These are phyloP conservation scores for Paguma larvata DNA, from an alignment of 2,797 vertebrate genomes.

Conservation along the genomic window DNA sequence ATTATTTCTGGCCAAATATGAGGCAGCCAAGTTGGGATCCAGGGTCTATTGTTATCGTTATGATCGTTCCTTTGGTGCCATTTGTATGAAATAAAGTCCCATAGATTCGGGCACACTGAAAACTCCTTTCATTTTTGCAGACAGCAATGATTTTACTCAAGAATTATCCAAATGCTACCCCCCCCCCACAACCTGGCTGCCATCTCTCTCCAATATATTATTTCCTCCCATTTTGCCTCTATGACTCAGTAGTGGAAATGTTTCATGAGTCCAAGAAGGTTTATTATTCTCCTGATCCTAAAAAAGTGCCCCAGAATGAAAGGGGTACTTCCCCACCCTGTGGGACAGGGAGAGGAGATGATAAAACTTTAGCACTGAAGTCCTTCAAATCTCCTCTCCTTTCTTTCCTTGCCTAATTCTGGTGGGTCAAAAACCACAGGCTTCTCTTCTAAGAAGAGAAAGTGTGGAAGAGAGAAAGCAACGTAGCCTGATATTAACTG, in stretches of 20 bases:
- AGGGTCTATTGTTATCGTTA: constrained; percentile 73
- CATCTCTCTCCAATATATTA: constrained; percentile 18
- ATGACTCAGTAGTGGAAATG: neutral
- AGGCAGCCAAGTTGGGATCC: constrained; percentile 65
- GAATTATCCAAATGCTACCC: neutral
- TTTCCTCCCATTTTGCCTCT: constrained; percentile 8
- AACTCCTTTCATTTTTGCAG: constrained; percentile 67
- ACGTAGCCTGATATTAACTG: neutral
- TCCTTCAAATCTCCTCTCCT: neutral
- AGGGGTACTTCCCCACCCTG: neutral
- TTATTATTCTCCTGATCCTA: neutral
- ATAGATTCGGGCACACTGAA: neutral
- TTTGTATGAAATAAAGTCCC: constrained; percentile 64
- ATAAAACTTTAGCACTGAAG: neutral
- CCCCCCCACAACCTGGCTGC: neutral
- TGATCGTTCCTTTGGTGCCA: constrained; percentile 25
- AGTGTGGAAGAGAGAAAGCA: neutral
- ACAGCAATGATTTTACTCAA: neutral
- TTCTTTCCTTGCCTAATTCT: neutral
- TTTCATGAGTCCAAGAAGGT: neutral
- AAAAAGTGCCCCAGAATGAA: neutral
- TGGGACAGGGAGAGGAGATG: neutral
- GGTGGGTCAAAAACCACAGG: neutral
- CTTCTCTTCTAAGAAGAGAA: neutral
- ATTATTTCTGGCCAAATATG: constrained; percentile 84